These are phyloP conservation scores for Synergus gifuensis DNA, from an alignment of 2,888 invertebrate species.

Conservation along the genomic window DNA sequence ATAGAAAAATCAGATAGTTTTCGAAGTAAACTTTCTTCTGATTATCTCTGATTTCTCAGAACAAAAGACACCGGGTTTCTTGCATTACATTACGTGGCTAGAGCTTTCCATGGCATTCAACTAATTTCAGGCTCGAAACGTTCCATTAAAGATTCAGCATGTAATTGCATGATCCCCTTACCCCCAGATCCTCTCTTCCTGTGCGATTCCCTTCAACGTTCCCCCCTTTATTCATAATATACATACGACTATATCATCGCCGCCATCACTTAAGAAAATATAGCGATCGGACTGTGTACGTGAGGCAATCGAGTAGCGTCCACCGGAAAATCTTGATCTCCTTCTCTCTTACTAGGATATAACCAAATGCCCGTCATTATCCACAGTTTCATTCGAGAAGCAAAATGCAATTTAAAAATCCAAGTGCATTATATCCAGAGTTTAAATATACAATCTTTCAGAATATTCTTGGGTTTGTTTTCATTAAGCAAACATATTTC, in stretches of 20 bases:
- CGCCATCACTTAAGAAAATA: slow-evolving; percentile 65
- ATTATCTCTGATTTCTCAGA: slow-evolving; percentile 46
- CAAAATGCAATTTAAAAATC: slow-evolving; percentile 10
- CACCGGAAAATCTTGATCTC: slow-evolving; percentile 67
- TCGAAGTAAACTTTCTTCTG: slow-evolving; percentile 48
- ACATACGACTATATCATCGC: slow-evolving; percentile 55
- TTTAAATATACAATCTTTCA: slow-evolving; percentile 51
- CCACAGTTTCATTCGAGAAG: not conserved
- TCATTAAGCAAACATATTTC: too few relatives aligned
- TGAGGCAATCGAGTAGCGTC: slow-evolving; percentile 67
- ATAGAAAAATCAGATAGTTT: slow-evolving; percentile 41
- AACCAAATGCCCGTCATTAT: slow-evolving; percentile 15
- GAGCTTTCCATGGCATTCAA: slow-evolving; percentile 75
- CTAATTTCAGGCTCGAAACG: slow-evolving; percentile 77
- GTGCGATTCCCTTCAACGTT: slow-evolving; percentile 51
- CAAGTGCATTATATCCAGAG: not conserved
- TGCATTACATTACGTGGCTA: slow-evolving; percentile 71
- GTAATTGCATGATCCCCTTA: slow-evolving; percentile 74
- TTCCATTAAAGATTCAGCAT: slow-evolving; percentile 78
- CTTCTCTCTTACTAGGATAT: slow-evolving; percentile 27
- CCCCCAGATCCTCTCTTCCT: slow-evolving; percentile 15
- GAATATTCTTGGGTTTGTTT: slow-evolving; percentile 38
- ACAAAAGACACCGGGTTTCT: slow-evolving; percentile 55
- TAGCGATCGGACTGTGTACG: slow-evolving; percentile 58
- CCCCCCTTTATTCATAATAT: slow-evolving; percentile 49